Percentiles rank a stretch among this genome's conserved stretches.
phyloP scores from a whole-genome alignment of 2,113 vertebrate species.

The Uropsilus gracilis region DNA sequence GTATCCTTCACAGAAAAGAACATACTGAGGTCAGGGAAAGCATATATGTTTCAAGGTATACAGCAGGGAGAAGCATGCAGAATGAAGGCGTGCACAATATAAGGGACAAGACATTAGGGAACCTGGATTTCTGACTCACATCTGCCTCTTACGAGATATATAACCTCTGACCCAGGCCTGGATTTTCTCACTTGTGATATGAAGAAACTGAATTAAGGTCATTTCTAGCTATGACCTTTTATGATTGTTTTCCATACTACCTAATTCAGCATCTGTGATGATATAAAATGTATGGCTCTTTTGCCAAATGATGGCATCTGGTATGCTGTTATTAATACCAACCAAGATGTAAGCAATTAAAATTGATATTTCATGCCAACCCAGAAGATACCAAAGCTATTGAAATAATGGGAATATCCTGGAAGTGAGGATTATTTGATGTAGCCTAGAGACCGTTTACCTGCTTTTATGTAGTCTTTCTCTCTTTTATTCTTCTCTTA shows the following conservation, averaged over 20 bases:
- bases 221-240: neutral
- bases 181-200: neutral
- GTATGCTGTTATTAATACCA: neutral
- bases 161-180: neutral
- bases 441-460: neutral
- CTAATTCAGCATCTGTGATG: neutral
- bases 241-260: neutral
- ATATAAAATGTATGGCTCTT: neutral
- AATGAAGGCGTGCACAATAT: neutral
- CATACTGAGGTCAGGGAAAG: neutral
- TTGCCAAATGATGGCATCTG: neutral
- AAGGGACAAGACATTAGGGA: neutral
- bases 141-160: neutral
- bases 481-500: neutral
- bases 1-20: neutral
- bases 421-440: neutral
- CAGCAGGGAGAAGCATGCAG: neutral
- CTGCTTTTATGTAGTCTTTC: neutral
- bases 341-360: neutral
- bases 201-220: constrained; percentile 8
- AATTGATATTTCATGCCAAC: neutral
- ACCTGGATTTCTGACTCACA: neutral
- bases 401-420: neutral
- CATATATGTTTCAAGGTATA: neutral
- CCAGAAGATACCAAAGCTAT: neutral